phyloP scores from a whole-genome alignment of 2,888 invertebrate genomes.

The Pyrochroa serraticornis region DNA sequence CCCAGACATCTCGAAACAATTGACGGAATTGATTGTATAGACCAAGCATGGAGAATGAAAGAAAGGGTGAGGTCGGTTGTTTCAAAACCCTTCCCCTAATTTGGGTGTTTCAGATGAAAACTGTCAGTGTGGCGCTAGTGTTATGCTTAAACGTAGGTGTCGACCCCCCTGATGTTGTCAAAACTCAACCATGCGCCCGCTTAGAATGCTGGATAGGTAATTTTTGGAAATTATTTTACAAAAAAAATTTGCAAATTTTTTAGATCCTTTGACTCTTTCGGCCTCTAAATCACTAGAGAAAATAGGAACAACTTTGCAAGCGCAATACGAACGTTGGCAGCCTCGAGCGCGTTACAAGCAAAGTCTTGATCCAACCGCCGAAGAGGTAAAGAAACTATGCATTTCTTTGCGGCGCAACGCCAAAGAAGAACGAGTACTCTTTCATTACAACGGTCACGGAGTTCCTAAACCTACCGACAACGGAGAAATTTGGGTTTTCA shows the following conservation, averaged over 20 bases:
- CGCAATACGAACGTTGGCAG: conserved; percentile 99
- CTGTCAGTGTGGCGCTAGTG: conserved; percentile 97
- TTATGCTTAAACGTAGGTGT: conserved; percentile 99
- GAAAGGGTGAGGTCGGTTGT: conserved; percentile 70
- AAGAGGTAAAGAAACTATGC: conserved; percentile 97
- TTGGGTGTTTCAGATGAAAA: conserved; percentile 83
- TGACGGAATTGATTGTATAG: conserved; percentile 68
- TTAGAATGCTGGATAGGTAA: conserved; percentile 97
- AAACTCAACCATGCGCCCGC: conserved; percentile 95
- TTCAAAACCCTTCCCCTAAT: neutral
- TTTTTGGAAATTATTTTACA: conserved; percentile 30
- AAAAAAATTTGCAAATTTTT: conserved; percentile 30
- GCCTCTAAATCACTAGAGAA: conserved; percentile 91
- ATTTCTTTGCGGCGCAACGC: conserved; percentile 93
- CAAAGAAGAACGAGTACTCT: conserved; percentile 96
- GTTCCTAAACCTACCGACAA: conserved; percentile 97
- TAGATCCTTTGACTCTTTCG: conserved; percentile 86
- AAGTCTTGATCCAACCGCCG: conserved; percentile 95
- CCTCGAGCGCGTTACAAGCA: conserved; percentile 97
- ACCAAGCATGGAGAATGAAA: conserved; percentile 90
- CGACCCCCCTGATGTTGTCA: conserved; percentile 97
- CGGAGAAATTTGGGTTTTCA: conserved; percentile 99
- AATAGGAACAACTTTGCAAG: conserved; percentile 89
- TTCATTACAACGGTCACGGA: conserved; percentile 99
- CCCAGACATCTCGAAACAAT: conserved; percentile 77